Percentiles rank a stretch among this genome's conserved stretches.
Conservation (phyloP, 2,888 invertebrate species). For the Microctonus brassicae region DNA sequence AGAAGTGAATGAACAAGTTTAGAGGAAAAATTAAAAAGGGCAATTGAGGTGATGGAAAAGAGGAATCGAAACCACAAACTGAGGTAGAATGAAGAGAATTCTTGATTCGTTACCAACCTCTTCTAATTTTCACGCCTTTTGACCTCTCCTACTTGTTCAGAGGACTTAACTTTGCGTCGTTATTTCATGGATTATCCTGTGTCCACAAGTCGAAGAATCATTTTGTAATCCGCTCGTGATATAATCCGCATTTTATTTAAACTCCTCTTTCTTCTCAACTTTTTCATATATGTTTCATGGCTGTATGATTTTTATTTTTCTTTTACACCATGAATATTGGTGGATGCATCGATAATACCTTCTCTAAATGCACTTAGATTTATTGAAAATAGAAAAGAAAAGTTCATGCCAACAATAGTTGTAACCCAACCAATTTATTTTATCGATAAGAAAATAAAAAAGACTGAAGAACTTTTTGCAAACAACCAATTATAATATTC, state of each 20-base stretch:
- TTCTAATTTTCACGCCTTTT: background rate
- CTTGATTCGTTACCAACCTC: conserved; percentile 37
- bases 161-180: conserved; percentile 38
- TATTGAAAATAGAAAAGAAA: background rate
- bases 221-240: conserved; percentile 36
- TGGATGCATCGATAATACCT: background rate
- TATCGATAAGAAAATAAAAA: too few relatives aligned
- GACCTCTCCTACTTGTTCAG: background rate
- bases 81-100: conserved; percentile 32
- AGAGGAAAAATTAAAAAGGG: conserved; percentile 40
- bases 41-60: conserved; percentile 15
- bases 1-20: too few relatives aligned
- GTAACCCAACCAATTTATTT: background rate
- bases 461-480: background rate
- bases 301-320: conserved; percentile 16
- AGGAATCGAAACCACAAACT: conserved; percentile 41
- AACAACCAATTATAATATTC: background rate
- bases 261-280: conserved; percentile 9
- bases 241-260: conserved; percentile 24
- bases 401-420: background rate
- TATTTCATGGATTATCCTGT: conserved; percentile 39
- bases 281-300: conserved; percentile 11
- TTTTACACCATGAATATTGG: conserved; percentile 9
- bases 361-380: background rate
- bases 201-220: conserved; percentile 39